phyloP scores from a whole-genome alignment of 37 sponge, comb jelly and placozoan genomes.

The Oscarella lobularis region DNA sequence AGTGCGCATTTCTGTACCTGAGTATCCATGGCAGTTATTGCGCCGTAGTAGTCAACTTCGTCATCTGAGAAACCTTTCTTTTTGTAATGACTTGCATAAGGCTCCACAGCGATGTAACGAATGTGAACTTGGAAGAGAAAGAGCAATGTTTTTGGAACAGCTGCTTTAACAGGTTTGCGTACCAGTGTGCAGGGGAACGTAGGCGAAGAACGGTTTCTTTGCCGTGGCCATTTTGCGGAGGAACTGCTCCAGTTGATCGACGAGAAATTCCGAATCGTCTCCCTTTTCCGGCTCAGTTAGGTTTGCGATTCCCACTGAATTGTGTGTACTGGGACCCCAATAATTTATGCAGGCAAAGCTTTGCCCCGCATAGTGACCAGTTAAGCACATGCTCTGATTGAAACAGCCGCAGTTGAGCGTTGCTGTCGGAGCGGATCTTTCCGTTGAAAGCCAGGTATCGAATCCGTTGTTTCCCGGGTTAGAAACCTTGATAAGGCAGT shows the following conservation, averaged over 20 bases:
- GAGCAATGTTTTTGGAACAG: no score
- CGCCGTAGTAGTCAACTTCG: conserved; percentile 52
- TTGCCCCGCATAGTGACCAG: conserved; percentile 27
- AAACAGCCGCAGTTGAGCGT: conserved; percentile 49
- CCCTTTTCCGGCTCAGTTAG: conserved; percentile 10
- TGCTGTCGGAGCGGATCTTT: conserved; percentile 31
- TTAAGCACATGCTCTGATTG: conserved; percentile 7
- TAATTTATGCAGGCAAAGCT: conserved; percentile 37
- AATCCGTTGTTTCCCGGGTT: conserved; percentile 55
- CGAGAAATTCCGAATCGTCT: conserved; percentile 44
- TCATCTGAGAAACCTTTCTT: conserved; percentile 7
- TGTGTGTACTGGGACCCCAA: conserved; percentile 11
- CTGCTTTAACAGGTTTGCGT: no score
- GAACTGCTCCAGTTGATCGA: conserved; percentile 12
- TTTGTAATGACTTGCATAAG: conserved; percentile 17
- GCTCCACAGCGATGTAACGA: conserved; percentile 23
- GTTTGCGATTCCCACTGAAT: not conserved
- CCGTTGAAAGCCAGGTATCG: conserved; percentile 42
- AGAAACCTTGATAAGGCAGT: conserved; percentile 6
- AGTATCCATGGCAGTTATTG: conserved; percentile 42
- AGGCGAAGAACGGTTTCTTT: conserved; percentile 40
- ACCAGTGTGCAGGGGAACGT: conserved; percentile 39
- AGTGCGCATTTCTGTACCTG: conserved; percentile 4
- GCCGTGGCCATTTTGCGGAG: conserved; percentile 3
- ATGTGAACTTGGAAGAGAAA: no score